Evolutionary conservation across 2,888 invertebrate genomes (phyloP), one percentile per base, ranked within the genome.

Genomic region (Mimas tiliae): DNA sequence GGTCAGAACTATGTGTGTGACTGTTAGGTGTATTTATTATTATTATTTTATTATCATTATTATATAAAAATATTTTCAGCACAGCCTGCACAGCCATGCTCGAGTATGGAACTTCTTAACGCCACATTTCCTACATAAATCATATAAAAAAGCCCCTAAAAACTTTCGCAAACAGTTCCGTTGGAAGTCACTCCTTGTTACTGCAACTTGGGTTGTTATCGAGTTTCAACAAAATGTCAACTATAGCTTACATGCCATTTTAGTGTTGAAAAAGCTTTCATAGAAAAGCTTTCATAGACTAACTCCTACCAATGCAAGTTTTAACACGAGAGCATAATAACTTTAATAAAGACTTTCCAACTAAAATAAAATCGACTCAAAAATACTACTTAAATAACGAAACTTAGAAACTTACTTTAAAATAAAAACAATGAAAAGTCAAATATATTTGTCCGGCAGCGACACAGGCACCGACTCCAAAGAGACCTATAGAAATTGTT

Each of bases 161-260:
- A 58, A 58, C 58, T 58, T 58, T 55, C 8, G 16, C 38, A 42
- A 58, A 58, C 34, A 50, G 12, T 27, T 48, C 52, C 58, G 66
- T 65, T 14, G 64, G 47, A 51, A 42, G 53, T 51, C 50, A 62
- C 55, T 58, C 19, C 55, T 65, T 48, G 67, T 65, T 69, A 62
- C 63, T 63, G 21, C 50, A 67, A 69, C 64, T 67, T 67, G 62
- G 67, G 47, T 65, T 65, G 65, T 65, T 65, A 65, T 65, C 65
- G 65, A 65, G 34, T 58, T 65, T 42, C 14, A 33, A 52, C 52
- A 58, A 58, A 42, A 58, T 58, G 19, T 52, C 52, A 12, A 52
- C 27, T 52, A 58, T 19, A 58, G 19, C 19, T 58, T 12, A 19
- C 38, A 58, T 12, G 12, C 19, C 38, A 42, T 58, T 58, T 58